Percentiles rank a stretch among this genome's conserved stretches.
Conservation (phyloP, 1,140 invertebrate species). For the Pseudomyrmex concolor region DNA sequence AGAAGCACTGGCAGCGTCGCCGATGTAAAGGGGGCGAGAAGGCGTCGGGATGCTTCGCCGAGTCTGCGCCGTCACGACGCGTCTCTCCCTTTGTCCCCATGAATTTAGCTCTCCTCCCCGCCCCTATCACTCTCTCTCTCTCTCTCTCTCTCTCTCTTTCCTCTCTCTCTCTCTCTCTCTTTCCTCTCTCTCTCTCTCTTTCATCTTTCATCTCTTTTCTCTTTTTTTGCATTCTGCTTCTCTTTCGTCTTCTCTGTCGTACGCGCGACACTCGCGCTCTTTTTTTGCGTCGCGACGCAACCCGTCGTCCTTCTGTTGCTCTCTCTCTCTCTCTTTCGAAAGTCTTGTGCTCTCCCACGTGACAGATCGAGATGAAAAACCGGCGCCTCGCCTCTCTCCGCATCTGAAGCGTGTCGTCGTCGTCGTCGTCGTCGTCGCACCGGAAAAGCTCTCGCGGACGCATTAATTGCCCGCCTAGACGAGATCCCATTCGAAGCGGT, state of each 20-base stretch:
- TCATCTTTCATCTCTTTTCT: constrained; percentile 2
- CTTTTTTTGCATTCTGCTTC: background rate
- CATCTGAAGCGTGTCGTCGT: background rate
- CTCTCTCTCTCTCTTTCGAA: background rate
- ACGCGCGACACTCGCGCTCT: constrained; percentile 17
- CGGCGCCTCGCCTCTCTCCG: background rate
- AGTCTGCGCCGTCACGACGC: constrained; percentile 77
- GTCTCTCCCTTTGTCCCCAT: constrained; percentile 71
- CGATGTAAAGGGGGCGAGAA: constrained; percentile 46
- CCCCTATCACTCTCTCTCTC: constrained; percentile 51
- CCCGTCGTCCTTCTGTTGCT: background rate
- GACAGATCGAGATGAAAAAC: constrained; percentile 42
- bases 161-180: background rate
- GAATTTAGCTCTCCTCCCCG: background rate
- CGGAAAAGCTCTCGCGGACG: constrained; percentile 34
- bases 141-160: constrained; percentile 18
- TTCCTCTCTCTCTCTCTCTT: constrained; percentile 19
- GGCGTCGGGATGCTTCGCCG: constrained; percentile 72
- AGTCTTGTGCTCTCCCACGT: constrained; percentile 3
- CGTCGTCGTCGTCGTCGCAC: constrained; percentile 18
- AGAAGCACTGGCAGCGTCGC: constrained; percentile 65
- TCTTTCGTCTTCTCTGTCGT: background rate
- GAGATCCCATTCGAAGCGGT: constrained; percentile 16
- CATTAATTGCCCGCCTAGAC: constrained; percentile 53
- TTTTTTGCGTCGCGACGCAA: constrained; percentile 35